phyloP scores from a whole-genome alignment of 2,888 invertebrate genomes.

The Lumbricus terrestris region DNA sequence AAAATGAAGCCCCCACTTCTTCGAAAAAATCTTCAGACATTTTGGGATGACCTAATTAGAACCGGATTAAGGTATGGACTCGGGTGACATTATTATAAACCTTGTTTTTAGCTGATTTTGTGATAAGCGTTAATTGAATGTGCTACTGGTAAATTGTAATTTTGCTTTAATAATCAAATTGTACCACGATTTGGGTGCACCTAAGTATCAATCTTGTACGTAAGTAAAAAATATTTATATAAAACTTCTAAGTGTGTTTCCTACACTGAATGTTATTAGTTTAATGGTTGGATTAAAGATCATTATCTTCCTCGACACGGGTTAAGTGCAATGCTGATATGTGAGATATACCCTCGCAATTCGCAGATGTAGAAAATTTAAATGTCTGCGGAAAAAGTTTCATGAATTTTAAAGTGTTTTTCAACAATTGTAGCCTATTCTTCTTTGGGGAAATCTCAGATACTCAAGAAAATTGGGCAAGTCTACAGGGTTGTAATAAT shows the following conservation, averaged over 20 bases:
- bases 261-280: not conserved
- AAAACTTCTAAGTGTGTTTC: not conserved
- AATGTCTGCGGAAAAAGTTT: not conserved
- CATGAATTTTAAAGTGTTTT: not conserved
- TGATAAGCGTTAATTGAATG: not conserved
- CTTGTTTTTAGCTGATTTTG: not conserved
- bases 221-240: not conserved
- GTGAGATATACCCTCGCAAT: not conserved
- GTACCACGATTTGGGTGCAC: not conserved
- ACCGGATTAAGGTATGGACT: not conserved
- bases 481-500: no score
- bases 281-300: not conserved
- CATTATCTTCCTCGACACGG: not conserved
- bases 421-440: not conserved
- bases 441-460: no score
- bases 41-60: constrained; percentile 6
- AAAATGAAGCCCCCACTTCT: not conserved
- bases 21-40: not conserved
- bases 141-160: not conserved
- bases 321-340: not conserved
- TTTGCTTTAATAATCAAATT: not conserved
- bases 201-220: not conserved
- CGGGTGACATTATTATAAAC: not conserved
- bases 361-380: not conserved
- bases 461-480: no score